Conservation (phyloP, 2,888 invertebrate species). For the Eremobia ochroleuca region DNA sequence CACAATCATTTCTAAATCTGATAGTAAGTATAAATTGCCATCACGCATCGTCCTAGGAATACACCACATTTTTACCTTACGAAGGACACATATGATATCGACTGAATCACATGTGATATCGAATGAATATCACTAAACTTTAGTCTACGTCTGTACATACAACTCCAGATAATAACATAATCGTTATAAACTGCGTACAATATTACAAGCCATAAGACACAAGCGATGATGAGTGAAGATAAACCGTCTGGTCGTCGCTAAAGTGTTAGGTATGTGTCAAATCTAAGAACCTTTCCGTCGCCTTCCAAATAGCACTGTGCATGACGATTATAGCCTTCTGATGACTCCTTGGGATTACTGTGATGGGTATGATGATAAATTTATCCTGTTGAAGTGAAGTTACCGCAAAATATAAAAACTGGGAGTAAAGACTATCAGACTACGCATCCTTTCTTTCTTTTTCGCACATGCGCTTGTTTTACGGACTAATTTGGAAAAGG, state of each 20-base stretch:
- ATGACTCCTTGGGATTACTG: slow-evolving; percentile 1
- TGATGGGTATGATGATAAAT: slow-evolving; percentile 7
- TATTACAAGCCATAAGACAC: slow-evolving; percentile 20
- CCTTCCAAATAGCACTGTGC: background rate
- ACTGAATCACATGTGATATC: no score
- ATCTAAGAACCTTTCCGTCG: background rate
- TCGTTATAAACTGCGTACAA: slow-evolving; percentile 24
- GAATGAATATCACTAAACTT: slow-evolving; percentile 30
- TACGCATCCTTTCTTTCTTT: background rate
- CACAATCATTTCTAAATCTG: slow-evolving; percentile 21
- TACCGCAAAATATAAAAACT: background rate
- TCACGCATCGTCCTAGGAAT: slow-evolving; percentile 13
- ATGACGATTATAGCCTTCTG: slow-evolving; percentile 2
- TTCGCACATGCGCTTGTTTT: background rate
- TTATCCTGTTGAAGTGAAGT: background rate
- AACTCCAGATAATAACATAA: slow-evolving; percentile 35
- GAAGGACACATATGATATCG: slow-evolving; percentile 51
- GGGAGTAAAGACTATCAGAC: background rate
- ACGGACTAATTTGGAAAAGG: background rate
- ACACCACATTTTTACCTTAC: slow-evolving; percentile 35
- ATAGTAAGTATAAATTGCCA: slow-evolving; percentile 17
- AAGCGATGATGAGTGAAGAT: slow-evolving; percentile 33
- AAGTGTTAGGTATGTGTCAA: background rate
- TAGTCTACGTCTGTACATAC: slow-evolving; percentile 18
- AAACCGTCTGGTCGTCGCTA: background rate